phyloP scores from a whole-genome alignment of 1,140 invertebrate genomes.

The Micrasema minimum region DNA sequence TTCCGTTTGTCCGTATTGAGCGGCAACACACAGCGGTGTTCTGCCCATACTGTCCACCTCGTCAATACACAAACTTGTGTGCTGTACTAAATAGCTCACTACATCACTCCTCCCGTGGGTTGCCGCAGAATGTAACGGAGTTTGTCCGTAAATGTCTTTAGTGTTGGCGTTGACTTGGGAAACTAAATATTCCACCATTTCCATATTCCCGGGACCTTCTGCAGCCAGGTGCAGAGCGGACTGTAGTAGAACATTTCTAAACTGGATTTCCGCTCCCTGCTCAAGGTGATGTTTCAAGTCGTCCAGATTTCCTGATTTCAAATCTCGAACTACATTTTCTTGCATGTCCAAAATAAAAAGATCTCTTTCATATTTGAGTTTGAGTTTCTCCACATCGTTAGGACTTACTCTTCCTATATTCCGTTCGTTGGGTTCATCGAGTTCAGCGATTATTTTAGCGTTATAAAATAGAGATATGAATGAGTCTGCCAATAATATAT shows the following conservation, averaged over 20 bases:
- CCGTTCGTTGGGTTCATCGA: too few relatives aligned
- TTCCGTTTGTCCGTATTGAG: not conserved
- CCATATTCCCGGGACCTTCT: not conserved
- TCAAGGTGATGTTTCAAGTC: not conserved
- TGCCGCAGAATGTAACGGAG: constrained; percentile 4
- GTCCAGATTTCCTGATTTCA: not conserved
- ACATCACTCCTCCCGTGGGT: not conserved
- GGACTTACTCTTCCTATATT: too few relatives aligned
- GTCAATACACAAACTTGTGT: not conserved
- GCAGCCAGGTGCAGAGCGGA: constrained; percentile 2
- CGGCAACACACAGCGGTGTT: not conserved
- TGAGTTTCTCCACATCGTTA: not conserved
- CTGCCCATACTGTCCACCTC: not conserved
- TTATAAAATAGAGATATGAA: not conserved
- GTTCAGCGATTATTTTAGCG: not conserved
- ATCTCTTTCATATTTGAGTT: not conserved
- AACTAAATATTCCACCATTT: not conserved
- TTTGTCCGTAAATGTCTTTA: not conserved
- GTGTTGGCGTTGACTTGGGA: not conserved
- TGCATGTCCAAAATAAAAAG: not conserved
- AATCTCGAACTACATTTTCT: not conserved
- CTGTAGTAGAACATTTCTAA: constrained; percentile 1
- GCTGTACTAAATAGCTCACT: not conserved
- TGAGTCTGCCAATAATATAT: not conserved
- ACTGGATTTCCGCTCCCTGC: not conserved